Base-by-base conservation (phyloP, 2,113 vertebrate genomes). In the Neomonachus schauinslandi region DNA sequence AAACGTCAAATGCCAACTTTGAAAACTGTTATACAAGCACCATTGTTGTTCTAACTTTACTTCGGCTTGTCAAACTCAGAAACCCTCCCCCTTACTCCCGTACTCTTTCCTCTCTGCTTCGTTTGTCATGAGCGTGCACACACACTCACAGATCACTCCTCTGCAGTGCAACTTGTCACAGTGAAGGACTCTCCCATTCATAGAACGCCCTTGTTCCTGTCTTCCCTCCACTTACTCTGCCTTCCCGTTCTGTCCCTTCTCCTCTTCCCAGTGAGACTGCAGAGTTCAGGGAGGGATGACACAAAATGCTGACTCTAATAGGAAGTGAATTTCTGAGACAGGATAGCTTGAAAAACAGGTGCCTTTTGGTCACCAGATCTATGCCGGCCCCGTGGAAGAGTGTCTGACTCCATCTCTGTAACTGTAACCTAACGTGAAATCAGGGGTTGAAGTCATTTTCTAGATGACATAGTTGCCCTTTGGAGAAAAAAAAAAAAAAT, bases 21-120 rank as follows among this genome's bases (percentile, higher is more conserved):
- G 80, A 96, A 89, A 93, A 95, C 91, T 89, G 31, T 94, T 95
- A 96, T 14, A 85, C 79, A 94, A 87, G 57, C 86, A 77, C 46
- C 33, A 84, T 59, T 9, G 33, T 39, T 96, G 80, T 79, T 94
- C 85, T 97, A 97, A 92, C 94, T 94, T 97, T 19, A 4, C 67
- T 31, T 89, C 71, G 80, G 89, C 93, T 86, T 97, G 94, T 97
- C 98, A 97, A 91, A 94, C 79, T 97, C 88, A 76, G 94, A 97
- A 92, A 80, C 49, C 57, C 93, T 94, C 76, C 94, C 42, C 72
- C n/a, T 96, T 49, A 80, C 63, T 85, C 84, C 84, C 49, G 81
- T 22, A 42, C 36, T 65, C 12, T 94, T 96, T 97, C 96, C 88
- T 91, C 84, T 94, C 81, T 77, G 71, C 77, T 94, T 91, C 72